Evolutionary conservation across 2,113 vertebrate genomes (phyloP).

Genomic region (Podilymbus podiceps): DNA sequence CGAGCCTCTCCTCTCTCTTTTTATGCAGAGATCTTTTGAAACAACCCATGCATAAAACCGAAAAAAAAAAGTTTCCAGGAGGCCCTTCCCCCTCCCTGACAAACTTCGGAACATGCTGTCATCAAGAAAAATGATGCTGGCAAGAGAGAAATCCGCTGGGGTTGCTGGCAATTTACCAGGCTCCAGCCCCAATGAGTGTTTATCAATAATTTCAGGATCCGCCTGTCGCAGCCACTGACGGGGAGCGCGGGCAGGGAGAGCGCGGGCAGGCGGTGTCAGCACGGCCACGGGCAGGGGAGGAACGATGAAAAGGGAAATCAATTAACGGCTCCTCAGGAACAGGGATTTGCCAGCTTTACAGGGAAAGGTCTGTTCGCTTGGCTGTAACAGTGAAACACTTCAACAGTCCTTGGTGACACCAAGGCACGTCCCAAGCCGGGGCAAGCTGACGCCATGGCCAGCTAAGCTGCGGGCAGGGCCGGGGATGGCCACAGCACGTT

Average conservation of each 20-base stretch:
- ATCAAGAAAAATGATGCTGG: slow-evolving; percentile 79
- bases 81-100: not conserved
- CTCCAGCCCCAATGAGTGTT: slow-evolving; percentile 68
- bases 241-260: not conserved
- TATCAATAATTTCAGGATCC: slow-evolving; percentile 70
- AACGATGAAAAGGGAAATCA: not conserved
- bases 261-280: not conserved
- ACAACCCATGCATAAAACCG: not conserved
- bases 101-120: slow-evolving; percentile 60
- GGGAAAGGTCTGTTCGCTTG: not conserved
- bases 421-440: not conserved
- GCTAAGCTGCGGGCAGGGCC: not conserved
- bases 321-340: not conserved
- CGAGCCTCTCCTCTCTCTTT: not conserved
- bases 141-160: slow-evolving; percentile 69
- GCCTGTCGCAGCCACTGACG: not conserved
- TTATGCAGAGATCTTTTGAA: not conserved
- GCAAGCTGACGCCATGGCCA: accelerated
- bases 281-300: not conserved
- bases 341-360: not conserved
- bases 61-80: slow-evolving; percentile 25
- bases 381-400: not conserved
- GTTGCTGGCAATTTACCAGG: slow-evolving; percentile 68
- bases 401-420: not conserved
- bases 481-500: not conserved